Evolutionary conservation across 2,113 vertebrate genomes (phyloP), one percentile per base, ranked within the genome.

Genomic region (Neogobius melanostomus): DNA sequence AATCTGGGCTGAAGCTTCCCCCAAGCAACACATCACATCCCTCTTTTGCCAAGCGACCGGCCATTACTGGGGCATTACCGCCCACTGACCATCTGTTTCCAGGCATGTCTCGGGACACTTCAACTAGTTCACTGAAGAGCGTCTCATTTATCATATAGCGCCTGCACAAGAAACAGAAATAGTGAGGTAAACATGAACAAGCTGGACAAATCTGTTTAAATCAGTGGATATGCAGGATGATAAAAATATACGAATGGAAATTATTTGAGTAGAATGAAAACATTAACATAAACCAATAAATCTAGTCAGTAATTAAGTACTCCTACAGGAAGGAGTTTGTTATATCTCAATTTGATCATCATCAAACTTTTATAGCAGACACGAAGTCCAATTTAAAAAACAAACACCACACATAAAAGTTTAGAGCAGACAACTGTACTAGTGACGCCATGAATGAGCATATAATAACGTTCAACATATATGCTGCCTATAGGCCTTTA

Each of bases 31-130:
- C 90, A 6, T 94, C 92, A 80, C 94, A 94, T n/a, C 94, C 94
- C 68, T 95, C 94, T 0, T 60, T 83, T 64, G 93, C 94, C 91
- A 95, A 91, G 64, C 94, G 92, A 78, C 92, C 83, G 14, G 94
- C 94, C 93, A 95, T 95, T 54, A 94, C 93, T 0, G 92, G 93
- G 16, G 94, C 94, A 62, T 95, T 95, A 47, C 94, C 94, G 2
- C 94, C 94, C 8, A 95, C 78, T 3, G 93, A 82, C 94, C 93
- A 95, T 73, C 93, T 89, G 91, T 92, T 94, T 64, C 92, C 93
- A 21, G 92, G 92, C 49, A 95, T 64, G 80, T 92, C 91, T 45
- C 93, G 91, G 43, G 94, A 93, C 0, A 87, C 87, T 52, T 95
- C 92, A 0, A 95, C 92, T 74, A 95, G 90, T 75, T 93, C 88